Base-by-base conservation (phyloP, 2,888 invertebrate genomes). In the Salpingus planirostris region DNA sequence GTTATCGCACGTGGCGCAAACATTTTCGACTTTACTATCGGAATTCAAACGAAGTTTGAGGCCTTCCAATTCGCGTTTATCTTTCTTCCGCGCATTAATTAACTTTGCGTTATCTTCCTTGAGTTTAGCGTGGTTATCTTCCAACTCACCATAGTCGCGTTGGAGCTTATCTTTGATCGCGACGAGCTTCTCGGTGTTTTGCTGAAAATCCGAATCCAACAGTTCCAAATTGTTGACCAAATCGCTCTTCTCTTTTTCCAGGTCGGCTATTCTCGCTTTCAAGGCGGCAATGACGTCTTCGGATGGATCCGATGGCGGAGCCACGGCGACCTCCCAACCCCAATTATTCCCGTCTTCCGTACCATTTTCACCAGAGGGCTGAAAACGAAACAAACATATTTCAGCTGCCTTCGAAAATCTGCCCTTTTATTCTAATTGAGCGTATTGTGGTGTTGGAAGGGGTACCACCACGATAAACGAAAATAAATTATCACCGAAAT, bases 251-350 rank as follows among this genome's bases (percentile, higher is more conserved):
- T 65, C 62, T 13, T 40, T 52, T 51, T 64, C 55, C 18, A 65
- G 42, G 4, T 42, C 39, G 14, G 33, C 30, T 10, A 60, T 50
- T 31, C 41, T 47, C 15, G 41, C 40, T 30, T 49, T 59, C 44
- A 64, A 43, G 46, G 55, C 42, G 49, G 54, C 40, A 40, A 54
- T 46, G 26, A 46, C 33, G 27, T 48, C 43, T 18, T 39, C 43
- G 11, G 37, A 10, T 11, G 8, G 8, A 4, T 23, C 23, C 8
- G 23, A 11, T 23, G 23, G 18, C 18, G 18, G 18, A 8, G 18
- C n/a, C n/a, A n/a, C n/a, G n/a, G n/a, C n/a, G n/a, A 70, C 67
- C 40, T 71, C 70, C 72, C 72, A 73, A 47, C 69, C 69, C 72
- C 72, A 73, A 42, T 60, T 18, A 18, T 18, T 7, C 36, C 14